Conservation (phyloP, 2,888 invertebrate genomes). For the Chrysina gloriosa region DNA sequence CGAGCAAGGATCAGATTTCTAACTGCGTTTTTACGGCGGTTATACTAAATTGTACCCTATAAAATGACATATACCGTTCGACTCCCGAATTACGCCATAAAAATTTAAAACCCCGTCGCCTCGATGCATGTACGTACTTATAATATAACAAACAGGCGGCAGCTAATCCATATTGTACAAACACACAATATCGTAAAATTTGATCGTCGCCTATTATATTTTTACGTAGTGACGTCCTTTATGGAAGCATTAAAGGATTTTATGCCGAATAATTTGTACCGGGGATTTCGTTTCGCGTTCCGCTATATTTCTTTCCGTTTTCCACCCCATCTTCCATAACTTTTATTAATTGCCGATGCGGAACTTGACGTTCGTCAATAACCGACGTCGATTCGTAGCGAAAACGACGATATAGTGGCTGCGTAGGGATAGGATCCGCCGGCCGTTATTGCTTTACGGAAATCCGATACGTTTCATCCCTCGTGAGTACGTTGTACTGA, state of each 20-base stretch:
- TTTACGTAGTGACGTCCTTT: constrained; percentile 17
- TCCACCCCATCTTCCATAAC: not conserved
- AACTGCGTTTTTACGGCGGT: no score
- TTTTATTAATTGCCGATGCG: not conserved
- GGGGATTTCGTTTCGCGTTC: not conserved
- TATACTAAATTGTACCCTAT: no score
- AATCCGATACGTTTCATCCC: constrained; percentile 11
- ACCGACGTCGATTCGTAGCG: no score
- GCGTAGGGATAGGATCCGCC: not conserved
- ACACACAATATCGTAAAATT: constrained; percentile 31
- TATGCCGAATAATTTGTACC: constrained; percentile 22
- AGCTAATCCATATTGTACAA: constrained; percentile 22
- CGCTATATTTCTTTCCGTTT: not conserved
- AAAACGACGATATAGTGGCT: not conserved
- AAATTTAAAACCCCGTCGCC: no score
- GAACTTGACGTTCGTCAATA: not conserved
- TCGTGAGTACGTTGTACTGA: constrained; percentile 8
- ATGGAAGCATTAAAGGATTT: constrained; percentile 15
- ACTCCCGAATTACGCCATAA: no score
- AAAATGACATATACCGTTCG: no score
- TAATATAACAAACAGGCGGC: no score
- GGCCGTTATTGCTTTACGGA: not conserved
- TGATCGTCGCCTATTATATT: constrained; percentile 16
- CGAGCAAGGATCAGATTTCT: no score
- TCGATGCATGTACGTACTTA: no score